Base-by-base conservation (phyloP, 2,797 vertebrate genomes). In the Austrolebias charrua region DNA sequence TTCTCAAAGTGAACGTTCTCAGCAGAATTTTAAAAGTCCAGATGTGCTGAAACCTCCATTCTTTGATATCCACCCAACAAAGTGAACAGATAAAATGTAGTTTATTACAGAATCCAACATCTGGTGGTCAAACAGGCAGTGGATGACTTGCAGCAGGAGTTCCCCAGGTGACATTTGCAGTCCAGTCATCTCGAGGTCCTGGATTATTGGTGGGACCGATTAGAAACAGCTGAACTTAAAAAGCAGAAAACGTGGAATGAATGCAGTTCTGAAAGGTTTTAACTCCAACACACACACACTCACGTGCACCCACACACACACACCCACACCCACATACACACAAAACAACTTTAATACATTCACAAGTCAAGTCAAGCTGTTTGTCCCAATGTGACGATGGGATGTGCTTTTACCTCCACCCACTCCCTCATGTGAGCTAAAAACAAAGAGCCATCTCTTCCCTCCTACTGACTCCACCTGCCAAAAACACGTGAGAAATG, bases 131-230 rank as follows among this genome's bases (percentile, higher is more conserved):
- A 88, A 89, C 81, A 86, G 83, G 88, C 82, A 51, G 73, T 69
- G 20, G 71, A 82, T 63, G 80, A 84, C 74, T 77, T 86, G 88
- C 82, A 85, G 84, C 83, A 76, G 68, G 57, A 67, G 83, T 49
- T 12, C 18, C 81, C 84, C 87, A 66, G 67, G 79, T 66, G 83
- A 79, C 59, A 2, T 57, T 71, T 24, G 76, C 76, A 56, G 87
- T 77, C 78, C 76, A 65, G 75, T 68, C 66, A 63, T 80, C 47
- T 6, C 0, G 40, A 81, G 60, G 71, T 75, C 55, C 73, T 80
- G 51, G 9, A 61, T 67, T 47, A 33, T 19, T 62, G 19, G 66
- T 55, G 54, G 60, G 46, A 69, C 65, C 66, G 75, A 80, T 64
- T 76, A 73, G 10, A 74, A 66, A 81, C 65, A 65, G 64, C 15